Evolutionary conservation across 2,888 invertebrate species (phyloP), one percentile per base, ranked within the genome.

Genomic region (Cancer borealis): DNA sequence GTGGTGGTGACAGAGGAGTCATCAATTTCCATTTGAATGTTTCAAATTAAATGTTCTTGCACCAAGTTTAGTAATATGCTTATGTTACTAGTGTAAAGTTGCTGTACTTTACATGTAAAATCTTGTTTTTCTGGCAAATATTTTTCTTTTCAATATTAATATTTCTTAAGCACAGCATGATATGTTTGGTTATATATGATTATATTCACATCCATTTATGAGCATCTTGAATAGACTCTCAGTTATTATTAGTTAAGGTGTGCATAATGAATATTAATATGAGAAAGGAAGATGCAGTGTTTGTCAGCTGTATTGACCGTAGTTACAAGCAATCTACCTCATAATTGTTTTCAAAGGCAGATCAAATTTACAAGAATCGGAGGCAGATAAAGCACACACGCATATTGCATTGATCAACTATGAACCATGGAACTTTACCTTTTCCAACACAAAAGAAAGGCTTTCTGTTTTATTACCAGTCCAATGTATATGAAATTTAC

Each of bases 1-100:
- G 79, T 26, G 79, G 8, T 84, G 79, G 84, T 84, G 84, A 84
- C 84, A 84, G 39, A 84, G 30, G 84, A 92, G 88, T 92, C 47
- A 30, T 30, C 54, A 21, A 45, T 60, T 87, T 49, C 26, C n/a
- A 73, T 73, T 73, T 73, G 21, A n/a, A 73, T 26, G 26, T 39
- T 54, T 26, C 60, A 84, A 54, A 26, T 49, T 21, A 60, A 60
- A 14, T 66, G 46, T 89, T 46, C 26, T 47, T 45, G 46, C 26
- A 49, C n/a, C n/a, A 93, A 73, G 45, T 73, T 73, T 17, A 46
- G 8, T 73, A 21, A 46, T 21, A 39, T 84, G 84, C 73, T 26
- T 39, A 12, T 84, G 39, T 84, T 39, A 39, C 3, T 10, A 14
- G 39, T 3, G 14, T 14, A 84, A 39, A 39, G 39, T 17, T 10